phyloP scores from a whole-genome alignment of 2,888 invertebrate species.

The Iphiclides podalirius region DNA sequence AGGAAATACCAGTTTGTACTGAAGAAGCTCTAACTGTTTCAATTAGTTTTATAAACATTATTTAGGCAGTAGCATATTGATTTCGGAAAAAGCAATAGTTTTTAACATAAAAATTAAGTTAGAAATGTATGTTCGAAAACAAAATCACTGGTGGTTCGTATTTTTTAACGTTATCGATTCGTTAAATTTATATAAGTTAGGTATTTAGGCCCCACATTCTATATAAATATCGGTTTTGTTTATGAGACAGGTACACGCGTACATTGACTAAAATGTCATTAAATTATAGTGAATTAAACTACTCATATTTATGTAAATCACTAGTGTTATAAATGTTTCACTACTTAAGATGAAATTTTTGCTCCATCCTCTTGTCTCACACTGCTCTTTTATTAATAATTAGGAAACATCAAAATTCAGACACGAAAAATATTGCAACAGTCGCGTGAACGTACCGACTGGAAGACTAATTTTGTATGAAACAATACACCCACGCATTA shows the following conservation, averaged over 20 bases:
- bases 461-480: constrained; percentile 64
- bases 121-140: constrained; percentile 29
- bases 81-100: constrained; percentile 11
- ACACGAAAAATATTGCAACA: constrained; percentile 19
- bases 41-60: constrained; percentile 15
- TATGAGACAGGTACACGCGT: constrained; percentile 65
- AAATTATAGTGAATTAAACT: constrained; percentile 48
- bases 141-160: constrained; percentile 41
- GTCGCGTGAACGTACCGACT: constrained; percentile 36
- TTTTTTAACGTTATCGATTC: constrained; percentile 4
- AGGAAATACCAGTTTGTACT: constrained; percentile 24
- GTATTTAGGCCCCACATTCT: constrained; percentile 53
- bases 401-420: constrained; percentile 8
- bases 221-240: constrained; percentile 46
- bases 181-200: constrained; percentile 36
- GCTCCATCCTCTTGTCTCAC: constrained; percentile 1
- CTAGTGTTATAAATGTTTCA: constrained; percentile 32
- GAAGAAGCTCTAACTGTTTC: constrained; percentile 24
- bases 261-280: constrained; percentile 62
- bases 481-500: constrained; percentile 28
- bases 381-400: constrained; percentile 13
- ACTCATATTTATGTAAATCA: constrained; percentile 33
- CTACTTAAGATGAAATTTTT: constrained; percentile 45
- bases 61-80: constrained; percentile 15
- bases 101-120: constrained; percentile 29